Conservation (phyloP, 2,888 invertebrate species). For the Archaeoteleia sp. region DNA sequence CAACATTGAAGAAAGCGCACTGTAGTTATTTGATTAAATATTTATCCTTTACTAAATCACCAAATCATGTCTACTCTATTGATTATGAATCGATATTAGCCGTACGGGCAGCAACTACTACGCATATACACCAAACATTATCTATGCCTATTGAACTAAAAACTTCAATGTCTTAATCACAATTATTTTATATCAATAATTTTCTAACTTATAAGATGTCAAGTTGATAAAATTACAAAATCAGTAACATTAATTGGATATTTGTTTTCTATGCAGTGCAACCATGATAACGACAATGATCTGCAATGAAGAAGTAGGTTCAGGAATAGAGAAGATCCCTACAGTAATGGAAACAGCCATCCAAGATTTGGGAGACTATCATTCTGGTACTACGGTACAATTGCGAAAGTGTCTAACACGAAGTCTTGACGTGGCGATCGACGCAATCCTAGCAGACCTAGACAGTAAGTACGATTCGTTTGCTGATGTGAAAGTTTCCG, state of each 20-base stretch:
- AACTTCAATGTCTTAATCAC: too few species aligned
- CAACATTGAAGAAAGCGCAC: too few species aligned
- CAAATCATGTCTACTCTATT: too few species aligned
- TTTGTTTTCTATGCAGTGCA: conserved; percentile 70
- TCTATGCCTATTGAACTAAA: too few species aligned
- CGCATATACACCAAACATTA: too few species aligned
- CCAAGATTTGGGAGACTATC: conserved; percentile 79
- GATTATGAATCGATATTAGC: too few species aligned
- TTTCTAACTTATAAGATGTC: too few species aligned
- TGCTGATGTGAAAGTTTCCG: conserved; percentile 7
- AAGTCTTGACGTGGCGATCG: conserved; percentile 79
- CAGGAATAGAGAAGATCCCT: conserved; percentile 77
- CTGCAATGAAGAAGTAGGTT: conserved; percentile 79
- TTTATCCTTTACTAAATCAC: too few species aligned
- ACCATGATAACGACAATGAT: conserved; percentile 79
- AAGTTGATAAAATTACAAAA: too few species aligned
- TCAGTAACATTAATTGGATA: background rate
- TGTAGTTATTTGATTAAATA: too few species aligned
- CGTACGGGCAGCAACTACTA: too few species aligned
- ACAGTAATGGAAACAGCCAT: conserved; percentile 77
- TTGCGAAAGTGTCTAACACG: conserved; percentile 78
- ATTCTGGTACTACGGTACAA: conserved; percentile 80
- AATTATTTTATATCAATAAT: too few species aligned
- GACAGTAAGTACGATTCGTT: conserved; percentile 77
- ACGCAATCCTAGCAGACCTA: conserved; percentile 79